Evolutionary conservation across 2,888 invertebrate species (phyloP).

Genomic region (Xestobium rufovillosum): DNA sequence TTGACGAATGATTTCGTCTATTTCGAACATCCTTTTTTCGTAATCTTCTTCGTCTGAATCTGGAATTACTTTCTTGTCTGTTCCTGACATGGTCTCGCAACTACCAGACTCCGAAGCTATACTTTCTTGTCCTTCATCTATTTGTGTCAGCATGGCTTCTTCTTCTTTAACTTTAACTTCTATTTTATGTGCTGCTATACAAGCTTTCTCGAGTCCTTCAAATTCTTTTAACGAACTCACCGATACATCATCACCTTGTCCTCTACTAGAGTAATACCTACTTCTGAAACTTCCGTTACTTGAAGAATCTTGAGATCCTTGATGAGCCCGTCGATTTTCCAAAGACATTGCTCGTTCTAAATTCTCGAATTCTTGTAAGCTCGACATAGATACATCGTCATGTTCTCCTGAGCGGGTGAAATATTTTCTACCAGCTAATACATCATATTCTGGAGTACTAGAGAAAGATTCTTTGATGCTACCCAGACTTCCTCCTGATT

Average conservation of each 20-base stretch:
- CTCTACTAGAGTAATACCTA: slow-evolving; percentile 60
- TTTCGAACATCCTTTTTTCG: slow-evolving; percentile 59
- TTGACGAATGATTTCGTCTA: slow-evolving; percentile 60
- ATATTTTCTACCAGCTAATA: slow-evolving; percentile 73
- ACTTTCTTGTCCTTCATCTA: slow-evolving; percentile 48
- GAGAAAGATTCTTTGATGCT: slow-evolving; percentile 84
- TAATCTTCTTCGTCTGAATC: slow-evolving; percentile 54
- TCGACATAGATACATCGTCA: slow-evolving; percentile 87
- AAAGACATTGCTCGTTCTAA: slow-evolving; percentile 77
- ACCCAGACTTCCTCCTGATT: slow-evolving; percentile 66
- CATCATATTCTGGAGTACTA: slow-evolving; percentile 88
- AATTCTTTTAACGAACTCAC: slow-evolving; percentile 85
- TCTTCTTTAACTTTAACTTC: slow-evolving; percentile 81
- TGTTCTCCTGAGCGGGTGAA: slow-evolving; percentile 77
- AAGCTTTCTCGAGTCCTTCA: slow-evolving; percentile 84
- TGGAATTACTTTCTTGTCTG: slow-evolving; percentile 51
- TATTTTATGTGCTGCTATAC: slow-evolving; percentile 73
- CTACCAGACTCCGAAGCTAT: slow-evolving; percentile 51
- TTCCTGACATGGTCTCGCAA: slow-evolving; percentile 54
- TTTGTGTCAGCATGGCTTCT: slow-evolving; percentile 61
- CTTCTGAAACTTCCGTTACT: slow-evolving; percentile 75
- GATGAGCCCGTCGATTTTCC: slow-evolving; percentile 66
- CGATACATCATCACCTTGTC: slow-evolving; percentile 78
- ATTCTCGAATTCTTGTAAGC: slow-evolving; percentile 90
- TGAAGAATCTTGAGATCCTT: slow-evolving; percentile 73